Percentiles rank a stretch among this genome's conserved stretches.
Conservation (phyloP, 2,797 vertebrate species). For the Bryconaethiops microstoma region DNA sequence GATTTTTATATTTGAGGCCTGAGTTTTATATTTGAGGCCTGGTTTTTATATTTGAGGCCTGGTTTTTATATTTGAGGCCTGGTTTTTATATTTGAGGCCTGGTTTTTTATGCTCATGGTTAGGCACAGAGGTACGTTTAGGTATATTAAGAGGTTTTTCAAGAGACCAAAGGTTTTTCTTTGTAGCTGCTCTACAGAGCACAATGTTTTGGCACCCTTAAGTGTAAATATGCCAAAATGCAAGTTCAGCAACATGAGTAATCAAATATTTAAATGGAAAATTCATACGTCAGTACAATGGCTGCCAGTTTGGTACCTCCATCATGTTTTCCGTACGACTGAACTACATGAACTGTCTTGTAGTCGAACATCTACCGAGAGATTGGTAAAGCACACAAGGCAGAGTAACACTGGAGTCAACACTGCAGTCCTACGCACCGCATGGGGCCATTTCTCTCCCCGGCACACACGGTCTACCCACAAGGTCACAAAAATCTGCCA, state of each 20-base stretch:
- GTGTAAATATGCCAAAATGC: too few relatives aligned
- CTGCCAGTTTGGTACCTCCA: not conserved
- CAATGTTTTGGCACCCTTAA: not conserved
- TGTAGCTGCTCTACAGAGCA: too few relatives aligned
- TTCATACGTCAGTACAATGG: not conserved
- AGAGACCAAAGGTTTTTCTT: too few relatives aligned
- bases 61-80: not conserved
- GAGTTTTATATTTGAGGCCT: not conserved
- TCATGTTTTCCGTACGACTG: not conserved
- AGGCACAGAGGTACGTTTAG: too few relatives aligned
- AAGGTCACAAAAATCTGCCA: constrained; percentile 8
- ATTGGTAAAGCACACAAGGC: not conserved
- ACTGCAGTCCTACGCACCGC: not conserved
- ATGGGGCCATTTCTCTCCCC: not conserved
- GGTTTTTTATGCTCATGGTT: not conserved
- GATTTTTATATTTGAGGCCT: too few relatives aligned
- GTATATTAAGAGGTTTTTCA: too few relatives aligned
- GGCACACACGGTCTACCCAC: not conserved
- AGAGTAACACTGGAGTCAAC: not conserved
- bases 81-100: not conserved
- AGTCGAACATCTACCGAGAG: not conserved
- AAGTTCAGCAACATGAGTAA: too few relatives aligned
- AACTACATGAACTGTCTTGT: not conserved
- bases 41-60: not conserved
- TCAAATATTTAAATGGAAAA: too few relatives aligned